phyloP scores from a whole-genome alignment of 2,113 vertebrate species.

The Sialia sialis region DNA sequence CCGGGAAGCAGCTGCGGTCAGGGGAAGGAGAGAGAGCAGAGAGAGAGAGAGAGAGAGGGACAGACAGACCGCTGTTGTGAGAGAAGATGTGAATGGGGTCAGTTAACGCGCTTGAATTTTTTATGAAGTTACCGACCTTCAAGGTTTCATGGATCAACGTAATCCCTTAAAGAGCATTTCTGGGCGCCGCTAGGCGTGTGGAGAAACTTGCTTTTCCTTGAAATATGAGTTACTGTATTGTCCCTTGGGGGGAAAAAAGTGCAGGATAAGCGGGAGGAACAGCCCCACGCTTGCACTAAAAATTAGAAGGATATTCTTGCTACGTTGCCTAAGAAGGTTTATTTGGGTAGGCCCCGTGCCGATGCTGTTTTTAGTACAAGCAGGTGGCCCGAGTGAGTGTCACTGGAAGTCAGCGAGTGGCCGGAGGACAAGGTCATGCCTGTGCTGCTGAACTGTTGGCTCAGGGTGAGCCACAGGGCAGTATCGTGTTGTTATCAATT shows the following conservation, averaged over 20 bases:
- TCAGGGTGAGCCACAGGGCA: background rate
- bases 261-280: rapidly evolving
- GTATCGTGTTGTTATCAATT: background rate
- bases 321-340: rapidly evolving
- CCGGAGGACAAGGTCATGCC: background rate
- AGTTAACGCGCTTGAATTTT: background rate
- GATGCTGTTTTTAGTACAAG: background rate
- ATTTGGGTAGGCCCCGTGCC: background rate
- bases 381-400: background rate
- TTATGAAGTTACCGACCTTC: background rate
- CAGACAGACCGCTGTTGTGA: background rate
- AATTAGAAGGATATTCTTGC: background rate
- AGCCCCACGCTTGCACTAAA: background rate
- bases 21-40: background rate
- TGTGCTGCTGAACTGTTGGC: background rate
- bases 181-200: rapidly evolving
- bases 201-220: background rate
- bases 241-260: background rate
- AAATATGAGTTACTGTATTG: background rate
- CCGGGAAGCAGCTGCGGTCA: background rate
- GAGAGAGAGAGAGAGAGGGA: too few relatives aligned
- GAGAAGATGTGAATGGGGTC: background rate
- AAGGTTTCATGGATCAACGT: background rate
- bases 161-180: background rate
- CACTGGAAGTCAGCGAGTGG: background rate